phyloP scores from a whole-genome alignment of 2,113 vertebrate species.

The Limanda limanda region DNA sequence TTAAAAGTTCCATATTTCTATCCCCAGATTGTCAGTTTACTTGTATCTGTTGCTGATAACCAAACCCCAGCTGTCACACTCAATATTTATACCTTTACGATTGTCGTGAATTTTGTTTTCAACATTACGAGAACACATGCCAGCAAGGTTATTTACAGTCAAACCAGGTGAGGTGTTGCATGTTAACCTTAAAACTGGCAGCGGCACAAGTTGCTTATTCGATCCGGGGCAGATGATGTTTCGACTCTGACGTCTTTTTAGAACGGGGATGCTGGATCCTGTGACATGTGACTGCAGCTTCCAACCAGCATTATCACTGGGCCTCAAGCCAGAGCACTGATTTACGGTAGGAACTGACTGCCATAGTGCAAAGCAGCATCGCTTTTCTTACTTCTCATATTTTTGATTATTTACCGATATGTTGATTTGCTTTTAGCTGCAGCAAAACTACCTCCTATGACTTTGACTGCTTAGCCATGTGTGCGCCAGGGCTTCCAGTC shows the following conservation, averaged over 20 bases:
- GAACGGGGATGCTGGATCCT: neutral
- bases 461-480: too few relatives aligned
- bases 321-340: neutral
- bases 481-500: too few relatives aligned
- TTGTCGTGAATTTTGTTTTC: neutral
- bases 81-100: neutral
- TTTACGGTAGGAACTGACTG: neutral
- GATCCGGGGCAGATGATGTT: constrained; percentile 31
- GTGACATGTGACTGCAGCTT: constrained; percentile 1
- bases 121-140: neutral
- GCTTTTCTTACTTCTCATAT: neutral
- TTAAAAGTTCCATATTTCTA: too few relatives aligned
- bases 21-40: too few relatives aligned
- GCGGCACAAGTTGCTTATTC: constrained; percentile 2
- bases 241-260: constrained; percentile 17
- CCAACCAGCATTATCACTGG: constrained; percentile 11
- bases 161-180: neutral
- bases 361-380: neutral
- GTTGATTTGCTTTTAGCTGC: constrained; percentile 13
- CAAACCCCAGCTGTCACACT: neutral
- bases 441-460: constrained; percentile 2
- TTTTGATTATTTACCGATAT: neutral
- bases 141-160: neutral
- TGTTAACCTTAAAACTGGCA: constrained; percentile 24
- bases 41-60: too few relatives aligned